phyloP scores from a whole-genome alignment of 2,113 vertebrate species.

The Boleophthalmus pectinirostris region DNA sequence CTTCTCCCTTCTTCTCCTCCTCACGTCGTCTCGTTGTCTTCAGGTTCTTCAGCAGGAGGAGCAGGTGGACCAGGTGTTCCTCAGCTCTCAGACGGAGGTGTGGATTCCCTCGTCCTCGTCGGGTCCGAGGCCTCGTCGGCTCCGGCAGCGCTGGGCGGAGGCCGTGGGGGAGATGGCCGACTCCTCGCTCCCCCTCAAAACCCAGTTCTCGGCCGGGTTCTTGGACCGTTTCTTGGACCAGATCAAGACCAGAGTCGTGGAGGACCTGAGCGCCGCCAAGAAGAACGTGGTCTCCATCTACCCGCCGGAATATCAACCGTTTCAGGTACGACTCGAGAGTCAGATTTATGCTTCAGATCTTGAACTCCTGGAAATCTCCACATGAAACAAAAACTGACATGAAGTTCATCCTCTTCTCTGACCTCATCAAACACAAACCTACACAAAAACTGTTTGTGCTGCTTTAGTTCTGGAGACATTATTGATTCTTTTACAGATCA shows the following conservation, averaged over 20 bases:
- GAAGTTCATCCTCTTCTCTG: no score
- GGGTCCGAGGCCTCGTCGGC: slow-evolving; percentile 68
- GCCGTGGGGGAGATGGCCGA: slow-evolving; percentile 75
- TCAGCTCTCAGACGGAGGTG: slow-evolving; percentile 17
- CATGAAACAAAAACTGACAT: no score
- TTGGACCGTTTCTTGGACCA: slow-evolving; percentile 74
- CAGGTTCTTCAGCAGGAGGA: no score
- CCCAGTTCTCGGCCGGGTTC: slow-evolving; percentile 57
- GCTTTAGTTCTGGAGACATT: no score
- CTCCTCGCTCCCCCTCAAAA: slow-evolving; percentile 72
- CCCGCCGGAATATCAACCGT: slow-evolving; percentile 80
- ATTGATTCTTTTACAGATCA: no score
- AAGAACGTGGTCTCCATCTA: slow-evolving; percentile 83
- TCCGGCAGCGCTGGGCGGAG: slow-evolving; percentile 82
- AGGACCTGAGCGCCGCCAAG: slow-evolving; percentile 81
- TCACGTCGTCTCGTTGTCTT: no score
- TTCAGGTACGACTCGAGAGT: slow-evolving; percentile 55
- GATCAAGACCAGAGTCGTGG: slow-evolving; percentile 74
- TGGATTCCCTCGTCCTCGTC: background rate
- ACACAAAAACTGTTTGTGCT: no score
- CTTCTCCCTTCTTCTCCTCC: no score
- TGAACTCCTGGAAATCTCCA: no score
- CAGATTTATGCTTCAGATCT: background rate
- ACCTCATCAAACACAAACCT: no score
- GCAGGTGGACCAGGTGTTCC: no score